A percentile compares a stretch with the other conserved stretches of the same genome.
Conservation (phyloP, 1,140 invertebrate genomes). For the Grapholita molesta region DNA sequence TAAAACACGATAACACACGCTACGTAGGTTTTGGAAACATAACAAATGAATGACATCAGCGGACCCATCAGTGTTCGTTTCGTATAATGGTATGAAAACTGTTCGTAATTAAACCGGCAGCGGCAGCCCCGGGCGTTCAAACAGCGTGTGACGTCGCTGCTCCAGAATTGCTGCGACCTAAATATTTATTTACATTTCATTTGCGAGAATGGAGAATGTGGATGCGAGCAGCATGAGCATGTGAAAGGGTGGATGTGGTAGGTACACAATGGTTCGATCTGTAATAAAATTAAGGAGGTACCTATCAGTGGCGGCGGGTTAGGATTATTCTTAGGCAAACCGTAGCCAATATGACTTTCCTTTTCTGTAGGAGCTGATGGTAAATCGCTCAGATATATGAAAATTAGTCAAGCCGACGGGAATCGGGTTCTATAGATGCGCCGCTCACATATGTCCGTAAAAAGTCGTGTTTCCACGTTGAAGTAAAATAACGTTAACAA, state of each 20-base stretch:
- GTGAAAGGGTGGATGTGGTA: not conserved
- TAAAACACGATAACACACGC: not conserved
- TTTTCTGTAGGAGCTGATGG: too few species aligned
- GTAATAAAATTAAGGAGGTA: not conserved
- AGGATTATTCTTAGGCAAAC: too few species aligned
- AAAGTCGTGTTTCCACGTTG: too few species aligned
- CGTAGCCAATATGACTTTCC: too few species aligned
- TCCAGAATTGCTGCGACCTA: slow-evolving; percentile 33
- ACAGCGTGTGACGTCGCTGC: slow-evolving; percentile 24
- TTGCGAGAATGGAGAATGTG: slow-evolving; percentile 31
- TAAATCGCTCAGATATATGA: too few species aligned
- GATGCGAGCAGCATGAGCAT: not conserved
- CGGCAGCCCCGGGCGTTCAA: slow-evolving; percentile 21
- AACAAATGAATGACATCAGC: not conserved
- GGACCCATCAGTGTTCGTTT: slow-evolving; percentile 1
- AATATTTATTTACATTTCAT: slow-evolving; percentile 54
- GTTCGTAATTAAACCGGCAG: slow-evolving; percentile 37
- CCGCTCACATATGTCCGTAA: too few species aligned
- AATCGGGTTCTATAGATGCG: too few species aligned
- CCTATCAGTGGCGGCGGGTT: too few species aligned
- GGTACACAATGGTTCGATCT: not conserved
- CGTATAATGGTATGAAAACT: slow-evolving; percentile 40
- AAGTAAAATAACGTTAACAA: too few species aligned
- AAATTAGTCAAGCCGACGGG: too few species aligned
- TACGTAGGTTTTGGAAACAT: not conserved